Percentiles rank a stretch among this genome's conserved stretches.
phyloP scores from a whole-genome alignment of 2,888 invertebrate species.

The Hartigia nigra region DNA sequence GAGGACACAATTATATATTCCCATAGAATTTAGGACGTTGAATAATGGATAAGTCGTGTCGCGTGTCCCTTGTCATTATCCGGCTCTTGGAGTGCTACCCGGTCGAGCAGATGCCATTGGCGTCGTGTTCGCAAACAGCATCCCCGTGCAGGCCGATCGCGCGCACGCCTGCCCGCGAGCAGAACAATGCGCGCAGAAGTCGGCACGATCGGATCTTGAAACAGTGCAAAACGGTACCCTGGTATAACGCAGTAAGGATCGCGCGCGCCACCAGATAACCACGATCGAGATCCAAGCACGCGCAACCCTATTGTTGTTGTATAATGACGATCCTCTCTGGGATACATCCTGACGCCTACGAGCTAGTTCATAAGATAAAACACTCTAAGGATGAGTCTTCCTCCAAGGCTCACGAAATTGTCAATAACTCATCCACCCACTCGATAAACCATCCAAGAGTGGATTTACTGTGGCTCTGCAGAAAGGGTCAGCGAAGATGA shows the following conservation, averaged over 20 bases:
- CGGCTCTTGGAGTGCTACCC: conserved; percentile 13
- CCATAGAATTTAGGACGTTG: conserved; percentile 51
- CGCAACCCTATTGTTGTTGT: background rate
- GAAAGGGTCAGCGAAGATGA: background rate
- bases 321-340: background rate
- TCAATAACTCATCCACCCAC: background rate
- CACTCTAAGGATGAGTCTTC: background rate
- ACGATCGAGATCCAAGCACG: background rate
- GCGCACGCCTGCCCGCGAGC: conserved; percentile 1
- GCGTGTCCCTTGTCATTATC: conserved; percentile 64
- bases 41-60: conserved; percentile 64
- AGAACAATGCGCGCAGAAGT: background rate
- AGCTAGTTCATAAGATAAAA: background rate
- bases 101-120: conserved; percentile 19
- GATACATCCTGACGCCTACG: background rate
- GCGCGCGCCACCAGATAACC: background rate
- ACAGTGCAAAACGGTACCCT: background rate
- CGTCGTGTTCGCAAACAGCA: conserved; percentile 10
- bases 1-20: conserved; percentile 38
- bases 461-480: background rate
- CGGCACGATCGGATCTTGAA: background rate
- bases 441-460: background rate
- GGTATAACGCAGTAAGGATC: background rate
- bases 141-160: conserved; percentile 8
- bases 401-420: background rate